These are phyloP conservation scores for Magallana ariakensis DNA, from an alignment of 1,140 invertebrate genomes.

Conservation along the genomic window DNA sequence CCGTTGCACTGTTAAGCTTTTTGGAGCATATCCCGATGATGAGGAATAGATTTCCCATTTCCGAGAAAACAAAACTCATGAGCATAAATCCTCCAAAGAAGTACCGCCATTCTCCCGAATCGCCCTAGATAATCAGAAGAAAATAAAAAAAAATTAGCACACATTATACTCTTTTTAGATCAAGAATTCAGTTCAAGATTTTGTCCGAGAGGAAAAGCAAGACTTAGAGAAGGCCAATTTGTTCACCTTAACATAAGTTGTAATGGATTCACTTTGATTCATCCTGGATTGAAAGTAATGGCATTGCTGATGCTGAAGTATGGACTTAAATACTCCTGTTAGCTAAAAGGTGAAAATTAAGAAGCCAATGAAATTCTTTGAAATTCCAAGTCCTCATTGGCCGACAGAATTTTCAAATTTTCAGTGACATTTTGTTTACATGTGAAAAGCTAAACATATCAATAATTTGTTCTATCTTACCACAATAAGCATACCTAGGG, in stretches of 20 bases:
- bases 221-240: background rate
- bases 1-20: constrained; percentile 26
- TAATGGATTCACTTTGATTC: constrained; percentile 24
- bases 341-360: background rate
- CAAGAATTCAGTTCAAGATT: background rate
- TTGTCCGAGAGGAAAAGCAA: background rate
- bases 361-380: background rate
- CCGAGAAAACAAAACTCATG: constrained; percentile 19
- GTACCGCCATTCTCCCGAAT: constrained; percentile 9
- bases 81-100: constrained; percentile 35
- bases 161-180: background rate
- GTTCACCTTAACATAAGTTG: background rate
- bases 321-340: background rate
- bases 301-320: background rate
- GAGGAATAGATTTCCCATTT: constrained; percentile 29
- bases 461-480: too few species aligned
- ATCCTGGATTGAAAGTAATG: background rate
- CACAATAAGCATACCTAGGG: too few species aligned
- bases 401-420: too few species aligned
- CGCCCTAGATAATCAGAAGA: background rate
- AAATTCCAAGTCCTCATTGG: too few species aligned
- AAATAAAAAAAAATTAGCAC: background rate
- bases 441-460: too few species aligned
- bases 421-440: too few species aligned
- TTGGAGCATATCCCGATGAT: constrained; percentile 1